These are phyloP conservation scores for fruit fly (Drosophila melanogaster) DNA, from an alignment of 1,140 invertebrate species.

Conservation along the genomic window Release_6_plus_ISO1_MT NT_037436.4:20815001-20815500, in stretches of 20 bases:
- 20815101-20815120: constrained; percentile 87
- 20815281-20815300: constrained; percentile 88
- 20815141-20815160: constrained; percentile 89
- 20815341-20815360: constrained; percentile 43
- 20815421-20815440: constrained; percentile 85
- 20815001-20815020: constrained; percentile 87
- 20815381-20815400: constrained; percentile 77
- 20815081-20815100: constrained; percentile 89
- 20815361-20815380: constrained; percentile 80
- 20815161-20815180: constrained; percentile 89
- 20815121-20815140: constrained; percentile 89
- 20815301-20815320: constrained; percentile 87
- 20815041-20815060: constrained; percentile 85
- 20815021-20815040: constrained; percentile 86
- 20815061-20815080: constrained; percentile 88
- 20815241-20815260: constrained; percentile 90
- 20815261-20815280: constrained; percentile 90
- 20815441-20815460: constrained; percentile 85
- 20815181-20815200: constrained; percentile 85
- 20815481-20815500: constrained; percentile 62
- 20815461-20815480: constrained; percentile 78
- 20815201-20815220: constrained; percentile 86
- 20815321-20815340: constrained; percentile 56
- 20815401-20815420: constrained; percentile 74
- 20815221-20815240: constrained; percentile 90